phyloP scores from a whole-genome alignment of 1,140 invertebrate genomes.

The Drosophila santomea region DNA sequence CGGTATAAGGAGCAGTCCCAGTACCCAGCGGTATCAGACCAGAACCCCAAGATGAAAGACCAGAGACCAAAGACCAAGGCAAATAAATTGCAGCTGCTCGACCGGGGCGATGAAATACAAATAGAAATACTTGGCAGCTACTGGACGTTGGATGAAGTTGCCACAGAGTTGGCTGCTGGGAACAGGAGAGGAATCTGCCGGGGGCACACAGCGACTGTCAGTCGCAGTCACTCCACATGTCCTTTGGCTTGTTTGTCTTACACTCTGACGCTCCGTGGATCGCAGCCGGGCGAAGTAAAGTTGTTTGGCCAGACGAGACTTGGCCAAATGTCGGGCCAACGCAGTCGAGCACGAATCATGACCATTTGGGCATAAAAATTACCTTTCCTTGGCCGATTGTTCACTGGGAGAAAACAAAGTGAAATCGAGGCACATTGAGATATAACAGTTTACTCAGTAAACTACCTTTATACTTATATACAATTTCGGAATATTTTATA shows the following conservation, averaged over 20 bases:
- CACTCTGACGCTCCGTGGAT: slow-evolving; percentile 47
- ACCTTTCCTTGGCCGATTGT: slow-evolving; percentile 41
- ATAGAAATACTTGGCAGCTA: slow-evolving; percentile 83
- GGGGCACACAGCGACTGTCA: slow-evolving; percentile 18
- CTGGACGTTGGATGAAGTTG: slow-evolving; percentile 73
- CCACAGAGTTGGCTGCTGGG: slow-evolving; percentile 13
- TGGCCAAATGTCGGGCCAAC: slow-evolving; percentile 30
- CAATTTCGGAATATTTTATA: no score
- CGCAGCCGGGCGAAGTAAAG: slow-evolving; percentile 52
- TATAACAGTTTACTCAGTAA: neutral
- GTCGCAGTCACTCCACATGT: slow-evolving; percentile 51
- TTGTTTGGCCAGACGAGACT: slow-evolving; percentile 75
- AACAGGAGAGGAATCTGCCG: neutral
- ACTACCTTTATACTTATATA: neutral
- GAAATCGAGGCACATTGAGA: neutral
- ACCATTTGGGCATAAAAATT: slow-evolving; percentile 80
- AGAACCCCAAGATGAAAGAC: slow-evolving; percentile 2
- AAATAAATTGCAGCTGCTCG: slow-evolving; percentile 81
- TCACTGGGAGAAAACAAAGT: neutral
- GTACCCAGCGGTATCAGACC: neutral
- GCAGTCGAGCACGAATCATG: slow-evolving; percentile 69
- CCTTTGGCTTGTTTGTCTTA: slow-evolving; percentile 54
- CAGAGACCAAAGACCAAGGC: slow-evolving; percentile 36
- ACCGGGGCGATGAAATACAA: slow-evolving; percentile 78
- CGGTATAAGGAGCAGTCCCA: neutral